These are phyloP conservation scores for Eubasilissa regina DNA, from an alignment of 1,140 invertebrate genomes.

Conservation along the genomic window DNA sequence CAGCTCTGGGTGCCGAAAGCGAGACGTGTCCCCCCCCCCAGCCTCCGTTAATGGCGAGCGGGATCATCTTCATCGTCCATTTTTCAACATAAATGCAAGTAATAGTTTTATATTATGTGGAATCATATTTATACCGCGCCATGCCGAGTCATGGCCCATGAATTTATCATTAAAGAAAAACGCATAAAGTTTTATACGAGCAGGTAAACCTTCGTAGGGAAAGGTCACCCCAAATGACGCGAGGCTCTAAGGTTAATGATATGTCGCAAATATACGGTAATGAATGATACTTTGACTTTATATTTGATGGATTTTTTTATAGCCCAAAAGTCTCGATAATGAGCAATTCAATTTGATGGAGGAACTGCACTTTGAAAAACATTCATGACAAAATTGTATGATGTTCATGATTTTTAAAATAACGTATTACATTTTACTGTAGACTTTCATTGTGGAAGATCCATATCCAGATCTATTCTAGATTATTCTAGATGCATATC, in stretches of 20 bases:
- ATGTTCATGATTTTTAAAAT: too few relatives aligned
- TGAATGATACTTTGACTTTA: conserved; percentile 4
- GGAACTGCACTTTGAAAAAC: too few relatives aligned
- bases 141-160: conserved; percentile 52
- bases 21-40: not conserved
- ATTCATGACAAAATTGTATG: too few relatives aligned
- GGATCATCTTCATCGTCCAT: conserved; percentile 39
- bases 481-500: too few relatives aligned
- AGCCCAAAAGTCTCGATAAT: too few relatives aligned
- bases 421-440: too few relatives aligned
- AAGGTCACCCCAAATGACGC: conserved; percentile 56
- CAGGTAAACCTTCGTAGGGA: conserved; percentile 43
- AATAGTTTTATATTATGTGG: conserved; percentile 54
- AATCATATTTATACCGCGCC: conserved; percentile 37
- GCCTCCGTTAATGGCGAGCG: conserved; percentile 44
- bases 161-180: conserved; percentile 54
- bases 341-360: too few relatives aligned
- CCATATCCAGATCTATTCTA: too few relatives aligned
- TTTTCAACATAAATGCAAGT: conserved; percentile 58
- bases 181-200: conserved; percentile 33
- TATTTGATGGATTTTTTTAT: too few relatives aligned
- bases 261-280: conserved; percentile 28
- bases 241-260: conserved; percentile 57
- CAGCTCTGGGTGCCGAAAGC: conserved; percentile 3
- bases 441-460: too few relatives aligned